Evolutionary conservation across 2,113 vertebrate species (phyloP), one percentile per base, ranked within the genome.

Genomic region (Amphiprion ocellaris): DNA sequence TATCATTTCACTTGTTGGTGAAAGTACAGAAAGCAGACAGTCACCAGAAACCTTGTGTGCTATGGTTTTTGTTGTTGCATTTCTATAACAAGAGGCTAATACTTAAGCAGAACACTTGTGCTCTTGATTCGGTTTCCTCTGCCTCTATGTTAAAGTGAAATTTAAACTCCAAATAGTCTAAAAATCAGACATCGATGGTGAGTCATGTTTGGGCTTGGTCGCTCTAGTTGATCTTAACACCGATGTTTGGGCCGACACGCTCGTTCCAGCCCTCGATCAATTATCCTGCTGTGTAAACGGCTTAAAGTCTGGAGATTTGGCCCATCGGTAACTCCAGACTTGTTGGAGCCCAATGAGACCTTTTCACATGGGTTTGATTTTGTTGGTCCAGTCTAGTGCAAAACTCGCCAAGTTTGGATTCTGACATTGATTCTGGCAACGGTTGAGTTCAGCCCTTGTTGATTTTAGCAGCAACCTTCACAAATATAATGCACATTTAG

Each of bases 331-430:
- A 67, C 26, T 72, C 10, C 49, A 56, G 75, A 67, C 65, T 50
- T 23, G 21, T 30, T 47, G 69, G 61, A 75, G 50, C 49, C 61
- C 16, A 55, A 2, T 15, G 0, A 50, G 10, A 0, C 5, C 46
- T 54, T 63, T 74, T 74, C 28, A 54, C 4, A 39, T 63, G 37
- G 52, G 41, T 68, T 56, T n/a, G 49, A 65, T 70, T 69, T 73
- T 41, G 41, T 61, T 23, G 23, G 46, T 73, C 39, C 6, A 30
- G 21, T 71, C 39, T 61, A 65, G 14, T 23, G 59, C 26, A 46
- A 30, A 79, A 79, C 46, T 46, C 0, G n/a, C 37, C 54, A 61
- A 76, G 67, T 84, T 62, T 56, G 10, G 26, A 50, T 49, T 52
- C 58, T 37, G 61, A 68, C 62, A 55, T 17, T 0, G 10, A 53